phyloP scores from a whole-genome alignment of 2,797 vertebrate species.

The Schizopygopsis malacanthus region DNA sequence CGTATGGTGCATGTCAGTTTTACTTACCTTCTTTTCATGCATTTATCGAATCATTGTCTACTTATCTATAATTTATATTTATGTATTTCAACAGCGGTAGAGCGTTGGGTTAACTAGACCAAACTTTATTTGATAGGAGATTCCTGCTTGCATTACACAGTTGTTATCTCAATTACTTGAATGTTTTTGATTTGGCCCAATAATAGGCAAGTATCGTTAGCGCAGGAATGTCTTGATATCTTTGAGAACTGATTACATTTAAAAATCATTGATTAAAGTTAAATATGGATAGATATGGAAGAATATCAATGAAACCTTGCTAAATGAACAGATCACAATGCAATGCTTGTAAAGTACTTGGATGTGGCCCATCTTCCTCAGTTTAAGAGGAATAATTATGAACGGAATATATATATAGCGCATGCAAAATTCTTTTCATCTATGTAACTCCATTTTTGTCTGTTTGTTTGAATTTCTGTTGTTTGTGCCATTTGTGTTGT shows the following conservation, averaged over 20 bases:
- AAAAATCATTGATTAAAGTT: not conserved
- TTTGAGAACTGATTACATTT: not conserved
- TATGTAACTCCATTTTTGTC: not conserved
- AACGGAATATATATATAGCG: not conserved
- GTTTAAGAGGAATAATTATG: not conserved
- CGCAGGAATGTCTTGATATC: not conserved
- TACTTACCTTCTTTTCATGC: not conserved
- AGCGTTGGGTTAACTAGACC: not conserved
- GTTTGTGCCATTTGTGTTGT: not conserved
- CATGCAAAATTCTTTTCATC: not conserved
- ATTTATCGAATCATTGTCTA: not conserved
- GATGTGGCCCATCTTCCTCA: not conserved
- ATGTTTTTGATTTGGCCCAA: not conserved
- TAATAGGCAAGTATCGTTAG: not conserved
- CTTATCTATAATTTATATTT: not conserved
- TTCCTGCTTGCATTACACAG: not conserved
- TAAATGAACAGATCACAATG: not conserved
- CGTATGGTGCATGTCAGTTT: not conserved
- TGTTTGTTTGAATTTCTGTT: not conserved
- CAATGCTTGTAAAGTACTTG: not conserved
- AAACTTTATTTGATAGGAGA: not conserved
- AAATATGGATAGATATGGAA: not conserved
- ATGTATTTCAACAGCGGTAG: not conserved
- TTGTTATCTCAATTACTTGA: not conserved
- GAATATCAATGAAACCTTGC: not conserved